Evolutionary conservation across 2,888 invertebrate species (phyloP).

Genomic region (Psococerastis gibbosa): DNA sequence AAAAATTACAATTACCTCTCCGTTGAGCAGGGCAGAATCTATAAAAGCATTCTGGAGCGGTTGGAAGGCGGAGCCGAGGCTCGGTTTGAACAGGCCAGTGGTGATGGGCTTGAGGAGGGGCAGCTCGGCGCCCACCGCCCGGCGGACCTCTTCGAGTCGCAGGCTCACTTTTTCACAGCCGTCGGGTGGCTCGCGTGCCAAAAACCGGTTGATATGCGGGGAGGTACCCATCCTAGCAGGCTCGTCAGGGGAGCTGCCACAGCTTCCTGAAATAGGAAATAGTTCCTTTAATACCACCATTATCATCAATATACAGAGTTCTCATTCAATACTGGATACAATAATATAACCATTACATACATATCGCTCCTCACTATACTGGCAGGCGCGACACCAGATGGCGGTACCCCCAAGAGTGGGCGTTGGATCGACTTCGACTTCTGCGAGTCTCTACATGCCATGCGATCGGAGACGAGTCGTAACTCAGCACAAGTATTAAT

Average conservation of each 20-base stretch:
- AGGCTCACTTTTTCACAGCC: constrained; percentile 72
- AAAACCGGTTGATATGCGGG: constrained; percentile 66
- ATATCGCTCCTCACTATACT: no score
- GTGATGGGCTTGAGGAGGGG: constrained; percentile 39
- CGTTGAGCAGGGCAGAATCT: constrained; percentile 5
- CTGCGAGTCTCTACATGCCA: no score
- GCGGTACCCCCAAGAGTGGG: no score
- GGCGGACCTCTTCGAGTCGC: constrained; percentile 35
- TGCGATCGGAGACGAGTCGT: no score
- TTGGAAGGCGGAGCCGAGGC: constrained; percentile 63
- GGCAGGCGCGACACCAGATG: no score
- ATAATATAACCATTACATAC: no score
- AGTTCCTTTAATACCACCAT: no score
- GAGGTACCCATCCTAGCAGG: constrained; percentile 51
- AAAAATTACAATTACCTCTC: constrained; percentile 3
- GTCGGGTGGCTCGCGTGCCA: constrained; percentile 74
- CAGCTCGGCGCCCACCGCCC: constrained; percentile 21
- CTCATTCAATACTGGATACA: no score
- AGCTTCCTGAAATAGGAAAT: constrained; percentile 36
- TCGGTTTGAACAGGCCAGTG: constrained; percentile 58
- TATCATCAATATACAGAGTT: no score
- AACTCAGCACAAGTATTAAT: no score
- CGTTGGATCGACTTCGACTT: no score
- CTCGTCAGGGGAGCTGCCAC: constrained; percentile 52
- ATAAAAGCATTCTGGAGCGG: constrained; percentile 34